A percentile compares a stretch with the other conserved stretches of the same genome.
These are phyloP conservation scores for Oceanites oceanicus DNA, from an alignment of 2,113 vertebrate genomes.

Conservation along the genomic window DNA sequence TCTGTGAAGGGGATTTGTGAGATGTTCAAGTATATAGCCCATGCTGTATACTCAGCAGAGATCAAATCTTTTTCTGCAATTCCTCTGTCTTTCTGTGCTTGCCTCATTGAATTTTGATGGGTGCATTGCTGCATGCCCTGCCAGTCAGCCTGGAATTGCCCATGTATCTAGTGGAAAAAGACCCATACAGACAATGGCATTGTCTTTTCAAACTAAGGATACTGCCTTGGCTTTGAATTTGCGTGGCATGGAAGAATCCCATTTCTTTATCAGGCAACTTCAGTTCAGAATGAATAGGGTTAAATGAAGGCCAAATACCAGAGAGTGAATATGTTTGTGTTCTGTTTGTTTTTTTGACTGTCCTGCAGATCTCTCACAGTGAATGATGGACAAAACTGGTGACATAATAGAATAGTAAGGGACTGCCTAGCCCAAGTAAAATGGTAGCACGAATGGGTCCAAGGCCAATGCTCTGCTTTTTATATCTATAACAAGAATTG, in stretches of 20 bases:
- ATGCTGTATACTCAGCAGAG: background rate
- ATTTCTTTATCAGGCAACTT: background rate
- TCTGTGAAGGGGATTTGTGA: background rate
- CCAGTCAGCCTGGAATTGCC: background rate
- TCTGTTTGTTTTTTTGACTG: background rate
- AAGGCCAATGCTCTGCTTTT: background rate
- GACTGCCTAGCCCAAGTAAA: background rate
- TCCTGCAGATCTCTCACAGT: background rate
- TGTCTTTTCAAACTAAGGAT: background rate
- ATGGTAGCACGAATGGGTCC: background rate
- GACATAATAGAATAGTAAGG: background rate
- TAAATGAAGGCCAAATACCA: background rate
- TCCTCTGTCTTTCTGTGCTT: background rate
- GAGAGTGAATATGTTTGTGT: background rate
- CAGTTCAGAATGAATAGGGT: background rate
- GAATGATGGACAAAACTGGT: background rate
- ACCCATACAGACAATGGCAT: too few relatives aligned
- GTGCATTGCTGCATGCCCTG: background rate
- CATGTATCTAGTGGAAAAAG: background rate
- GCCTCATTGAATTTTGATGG: background rate
- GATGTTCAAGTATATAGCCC: background rate
- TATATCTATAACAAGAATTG: background rate
- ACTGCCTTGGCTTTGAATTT: background rate
- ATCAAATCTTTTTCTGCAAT: background rate
- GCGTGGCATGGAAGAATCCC: background rate